Percentiles rank a stretch among this genome's conserved stretches.
These are phyloP conservation scores for Lacerta bilineata DNA, from an alignment of 2,797 vertebrate species.

Conservation along the genomic window DNA sequence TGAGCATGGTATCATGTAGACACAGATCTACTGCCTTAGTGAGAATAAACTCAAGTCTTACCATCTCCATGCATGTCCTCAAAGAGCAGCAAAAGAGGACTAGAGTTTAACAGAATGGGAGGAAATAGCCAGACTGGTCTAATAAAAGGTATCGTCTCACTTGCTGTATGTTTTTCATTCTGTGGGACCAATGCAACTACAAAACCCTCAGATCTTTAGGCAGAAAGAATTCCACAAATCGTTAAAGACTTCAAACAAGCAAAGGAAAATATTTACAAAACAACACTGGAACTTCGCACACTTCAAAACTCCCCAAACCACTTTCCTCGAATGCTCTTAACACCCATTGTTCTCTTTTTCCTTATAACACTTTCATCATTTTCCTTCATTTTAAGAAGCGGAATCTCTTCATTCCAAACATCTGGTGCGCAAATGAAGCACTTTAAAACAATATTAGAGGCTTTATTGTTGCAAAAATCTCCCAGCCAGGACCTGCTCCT, in stretches of 20 bases:
- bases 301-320: conserved; percentile 68
- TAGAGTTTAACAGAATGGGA: background rate
- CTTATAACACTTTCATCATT: conserved; percentile 70
- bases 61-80: background rate
- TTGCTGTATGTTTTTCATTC: conserved; percentile 19
- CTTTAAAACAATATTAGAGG: conserved; percentile 51
- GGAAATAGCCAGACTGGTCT: background rate
- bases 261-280: conserved; percentile 74
- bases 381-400: conserved; percentile 77
- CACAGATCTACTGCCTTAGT: background rate
- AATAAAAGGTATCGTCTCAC: conserved; percentile 13
- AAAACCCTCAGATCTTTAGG: conserved; percentile 46
- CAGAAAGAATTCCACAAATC: conserved; percentile 74
- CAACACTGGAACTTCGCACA: conserved; percentile 62
- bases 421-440: conserved; percentile 79
- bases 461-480: conserved; percentile 61
- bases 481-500: conserved; percentile 31
- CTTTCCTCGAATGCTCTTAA: conserved; percentile 66
- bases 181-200: conserved; percentile 1
- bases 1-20: background rate
- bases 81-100: background rate
- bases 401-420: conserved; percentile 80
- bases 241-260: conserved; percentile 74
- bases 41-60: background rate
- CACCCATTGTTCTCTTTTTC: conserved; percentile 61